phyloP scores from a whole-genome alignment of 2,113 vertebrate genomes.

The Nothoprocta perdicaria region DNA sequence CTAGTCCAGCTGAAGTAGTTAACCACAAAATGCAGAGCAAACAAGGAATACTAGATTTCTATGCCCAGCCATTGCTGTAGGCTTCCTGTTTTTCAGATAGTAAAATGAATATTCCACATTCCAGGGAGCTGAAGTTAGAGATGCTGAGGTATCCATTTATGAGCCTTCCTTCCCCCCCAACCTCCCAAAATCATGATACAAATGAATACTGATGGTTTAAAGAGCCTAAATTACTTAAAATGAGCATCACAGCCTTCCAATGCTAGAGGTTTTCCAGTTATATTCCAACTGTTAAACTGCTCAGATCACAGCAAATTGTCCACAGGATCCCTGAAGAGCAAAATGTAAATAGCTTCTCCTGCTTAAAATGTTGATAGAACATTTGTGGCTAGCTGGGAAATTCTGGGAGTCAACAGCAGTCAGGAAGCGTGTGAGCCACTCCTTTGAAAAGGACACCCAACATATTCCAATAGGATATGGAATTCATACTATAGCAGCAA shows the following conservation, averaged over 20 bases:
- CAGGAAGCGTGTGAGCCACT: not conserved
- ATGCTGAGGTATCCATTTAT: slow-evolving; percentile 64
- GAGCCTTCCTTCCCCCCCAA: not conserved
- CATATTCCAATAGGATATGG: not conserved
- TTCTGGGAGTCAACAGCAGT: not conserved
- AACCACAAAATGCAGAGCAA: not conserved
- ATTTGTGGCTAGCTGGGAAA: not conserved
- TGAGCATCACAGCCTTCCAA: not conserved
- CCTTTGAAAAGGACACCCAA: not conserved
- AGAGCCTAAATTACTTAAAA: not conserved
- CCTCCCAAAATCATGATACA: not conserved
- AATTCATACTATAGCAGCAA: slow-evolving; percentile 12
- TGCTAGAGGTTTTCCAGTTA: slow-evolving; percentile 42
- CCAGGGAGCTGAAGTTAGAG: slow-evolving; percentile 37
- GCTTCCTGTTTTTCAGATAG: slow-evolving; percentile 3
- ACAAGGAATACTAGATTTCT: not conserved
- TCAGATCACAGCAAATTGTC: not conserved
- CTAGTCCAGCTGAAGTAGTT: not conserved
- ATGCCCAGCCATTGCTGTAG: not conserved
- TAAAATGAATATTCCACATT: not conserved
- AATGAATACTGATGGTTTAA: slow-evolving; percentile 1
- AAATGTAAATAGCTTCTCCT: not conserved
- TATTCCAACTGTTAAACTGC: not conserved
- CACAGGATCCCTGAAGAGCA: not conserved
- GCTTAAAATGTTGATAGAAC: not conserved